These are phyloP conservation scores for Podarcis raffonei DNA, from an alignment of 2,113 vertebrate species.

Conservation along the genomic window DNA sequence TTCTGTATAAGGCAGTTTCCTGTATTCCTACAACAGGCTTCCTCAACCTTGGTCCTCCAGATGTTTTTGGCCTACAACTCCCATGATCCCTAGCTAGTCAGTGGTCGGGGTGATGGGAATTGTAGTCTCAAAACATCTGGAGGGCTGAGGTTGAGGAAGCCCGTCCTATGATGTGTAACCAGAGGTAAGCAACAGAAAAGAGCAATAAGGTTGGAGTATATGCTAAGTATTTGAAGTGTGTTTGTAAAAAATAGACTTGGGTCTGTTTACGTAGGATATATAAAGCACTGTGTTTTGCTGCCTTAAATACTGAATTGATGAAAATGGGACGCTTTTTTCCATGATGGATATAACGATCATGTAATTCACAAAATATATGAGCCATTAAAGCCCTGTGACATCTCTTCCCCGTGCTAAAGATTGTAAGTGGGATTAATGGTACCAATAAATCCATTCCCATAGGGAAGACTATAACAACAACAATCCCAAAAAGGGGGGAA, in stretches of 20 bases:
- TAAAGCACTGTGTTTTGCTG: neutral
- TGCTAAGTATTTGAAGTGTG: neutral
- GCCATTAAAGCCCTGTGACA: conserved; percentile 58
- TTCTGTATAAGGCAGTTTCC: too few relatives aligned
- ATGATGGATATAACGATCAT: conserved; percentile 38
- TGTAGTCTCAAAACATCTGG: too few relatives aligned
- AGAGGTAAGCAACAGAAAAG: too few relatives aligned
- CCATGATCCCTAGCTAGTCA: too few relatives aligned
- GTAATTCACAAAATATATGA: conserved; percentile 68
- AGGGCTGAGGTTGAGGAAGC: too few relatives aligned
- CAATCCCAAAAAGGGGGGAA: conserved; percentile 53
- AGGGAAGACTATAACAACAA: conserved; percentile 59
- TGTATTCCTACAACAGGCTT: too few relatives aligned
- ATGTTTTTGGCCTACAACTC: too few relatives aligned
- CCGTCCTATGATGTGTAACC: too few relatives aligned
- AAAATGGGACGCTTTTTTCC: conserved; percentile 56
- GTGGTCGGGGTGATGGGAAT: too few relatives aligned
- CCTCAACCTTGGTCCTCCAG: too few relatives aligned
- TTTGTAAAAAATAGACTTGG: neutral
- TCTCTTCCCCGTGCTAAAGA: conserved; percentile 65
- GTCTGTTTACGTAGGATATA: neutral
- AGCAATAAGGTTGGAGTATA: neutral
- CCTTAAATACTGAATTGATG: conserved; percentile 27
- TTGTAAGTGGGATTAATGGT: conserved; percentile 66
- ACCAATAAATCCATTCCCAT: conserved; percentile 68